A percentile compares a stretch with the other conserved stretches of the same genome.
phyloP scores from a whole-genome alignment of 2,797 vertebrate species.

The Threskiornis aethiopicus region DNA sequence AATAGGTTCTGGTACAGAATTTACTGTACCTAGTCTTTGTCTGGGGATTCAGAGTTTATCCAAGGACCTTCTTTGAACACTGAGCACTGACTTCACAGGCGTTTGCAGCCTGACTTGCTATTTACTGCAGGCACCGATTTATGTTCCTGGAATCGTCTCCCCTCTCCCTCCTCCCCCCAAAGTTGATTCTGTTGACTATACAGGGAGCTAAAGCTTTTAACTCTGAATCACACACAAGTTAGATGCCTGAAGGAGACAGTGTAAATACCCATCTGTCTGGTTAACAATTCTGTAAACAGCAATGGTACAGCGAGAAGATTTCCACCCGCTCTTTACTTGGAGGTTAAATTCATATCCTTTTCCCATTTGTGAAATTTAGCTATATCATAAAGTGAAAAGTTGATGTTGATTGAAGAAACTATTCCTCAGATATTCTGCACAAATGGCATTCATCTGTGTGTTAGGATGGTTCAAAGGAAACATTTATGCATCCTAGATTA shows the following conservation, averaged over 20 bases:
- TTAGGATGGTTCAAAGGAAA: conserved; percentile 50
- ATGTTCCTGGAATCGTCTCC: background rate
- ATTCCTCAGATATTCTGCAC: conserved; percentile 11
- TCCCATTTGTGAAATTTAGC: conserved; percentile 14
- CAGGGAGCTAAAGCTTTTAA: conserved; percentile 51
- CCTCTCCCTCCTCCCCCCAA: background rate
- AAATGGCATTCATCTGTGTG: conserved; percentile 26
- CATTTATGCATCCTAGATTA: conserved; percentile 49
- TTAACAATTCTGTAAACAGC: conserved; percentile 38
- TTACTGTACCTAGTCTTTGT: background rate
- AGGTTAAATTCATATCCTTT: background rate
- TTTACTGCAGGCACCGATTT: background rate
- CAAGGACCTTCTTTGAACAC: background rate
- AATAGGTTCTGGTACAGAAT: background rate
- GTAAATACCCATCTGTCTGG: conserved; percentile 14
- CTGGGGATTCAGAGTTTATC: conserved; percentile 1
- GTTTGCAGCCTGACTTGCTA: background rate
- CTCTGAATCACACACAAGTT: background rate
- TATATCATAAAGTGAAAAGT: background rate
- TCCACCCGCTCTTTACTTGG: conserved; percentile 7
- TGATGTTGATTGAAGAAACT: conserved; percentile 35
- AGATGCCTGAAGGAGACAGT: conserved; percentile 36
- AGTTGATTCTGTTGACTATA: conserved; percentile 2
- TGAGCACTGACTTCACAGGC: background rate
- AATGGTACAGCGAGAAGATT: background rate